These are phyloP conservation scores for Tortrix viridana DNA, from an alignment of 2,888 invertebrate species.

Conservation along the genomic window DNA sequence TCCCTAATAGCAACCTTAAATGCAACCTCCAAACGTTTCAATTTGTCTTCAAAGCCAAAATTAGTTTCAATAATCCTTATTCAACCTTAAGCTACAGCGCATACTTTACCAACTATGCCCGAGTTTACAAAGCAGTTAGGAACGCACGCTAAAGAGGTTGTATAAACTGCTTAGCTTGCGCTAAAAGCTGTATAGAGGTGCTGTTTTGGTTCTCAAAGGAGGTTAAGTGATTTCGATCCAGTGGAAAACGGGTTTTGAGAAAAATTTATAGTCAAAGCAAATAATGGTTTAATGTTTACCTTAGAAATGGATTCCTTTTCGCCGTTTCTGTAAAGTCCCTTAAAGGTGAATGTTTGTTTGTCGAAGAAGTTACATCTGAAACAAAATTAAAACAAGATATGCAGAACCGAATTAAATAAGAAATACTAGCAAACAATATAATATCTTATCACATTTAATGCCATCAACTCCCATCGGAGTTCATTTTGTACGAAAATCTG, in stretches of 20 bases:
- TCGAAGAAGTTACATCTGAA: slow-evolving; percentile 33
- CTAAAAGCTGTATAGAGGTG: background rate
- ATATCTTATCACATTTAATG: no score
- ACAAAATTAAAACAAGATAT: slow-evolving; percentile 3
- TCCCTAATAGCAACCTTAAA: no score
- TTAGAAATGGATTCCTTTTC: background rate
- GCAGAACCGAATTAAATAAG: no score
- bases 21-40: slow-evolving; percentile 15
- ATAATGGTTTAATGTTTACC: background rate
- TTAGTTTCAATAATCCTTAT: slow-evolving; percentile 32
- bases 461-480: no score
- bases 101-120: slow-evolving; percentile 32
- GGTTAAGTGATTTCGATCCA: background rate
- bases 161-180: slow-evolving; percentile 2
- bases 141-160: slow-evolving; percentile 12
- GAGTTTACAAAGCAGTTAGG: slow-evolving; percentile 24
- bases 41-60: slow-evolving; percentile 22
- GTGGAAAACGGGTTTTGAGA: no score
- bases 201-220: slow-evolving; percentile 4
- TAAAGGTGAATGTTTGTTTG: slow-evolving; percentile 13
- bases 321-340: background rate
- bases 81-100: slow-evolving; percentile 22
- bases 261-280: no score
- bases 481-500: no score
- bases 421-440: no score